Percentiles rank a stretch among this genome's conserved stretches.
These are phyloP conservation scores for Dasypolia templi DNA, from an alignment of 2,888 invertebrate species.

Conservation along the genomic window DNA sequence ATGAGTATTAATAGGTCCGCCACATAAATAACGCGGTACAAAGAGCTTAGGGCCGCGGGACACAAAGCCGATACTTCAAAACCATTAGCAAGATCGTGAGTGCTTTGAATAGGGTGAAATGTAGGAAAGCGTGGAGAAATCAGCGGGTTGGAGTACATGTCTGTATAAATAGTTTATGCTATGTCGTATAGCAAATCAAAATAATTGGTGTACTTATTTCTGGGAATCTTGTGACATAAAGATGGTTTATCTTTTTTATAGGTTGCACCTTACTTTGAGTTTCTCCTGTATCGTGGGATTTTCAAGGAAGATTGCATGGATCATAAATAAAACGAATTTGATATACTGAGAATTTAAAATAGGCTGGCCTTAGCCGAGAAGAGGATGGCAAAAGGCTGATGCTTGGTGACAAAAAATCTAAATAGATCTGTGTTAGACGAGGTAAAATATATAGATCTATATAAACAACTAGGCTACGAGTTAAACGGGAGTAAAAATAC, in stretches of 20 bases:
- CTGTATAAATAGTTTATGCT: constrained; percentile 46
- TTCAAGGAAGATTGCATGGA: not conserved
- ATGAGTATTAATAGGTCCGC: constrained; percentile 80
- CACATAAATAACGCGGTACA: constrained; percentile 79
- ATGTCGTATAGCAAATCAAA: constrained; percentile 41
- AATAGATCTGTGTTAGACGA: not conserved
- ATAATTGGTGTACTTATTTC: constrained; percentile 28
- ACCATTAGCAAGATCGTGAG: constrained; percentile 76
- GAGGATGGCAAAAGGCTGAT: not conserved
- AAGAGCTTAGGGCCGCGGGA: constrained; percentile 72
- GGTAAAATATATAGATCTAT: not conserved
- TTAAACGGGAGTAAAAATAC: no score
- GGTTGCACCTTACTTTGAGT: not conserved
- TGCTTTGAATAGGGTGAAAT: constrained; percentile 59
- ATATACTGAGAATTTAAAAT: not conserved
- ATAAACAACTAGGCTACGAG: not conserved
- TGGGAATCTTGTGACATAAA: not conserved
- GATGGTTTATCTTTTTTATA: not conserved
- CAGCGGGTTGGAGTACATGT: not conserved
- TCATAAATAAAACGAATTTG: not conserved
- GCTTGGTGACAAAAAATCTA: not conserved
- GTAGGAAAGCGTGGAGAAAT: constrained; percentile 34
- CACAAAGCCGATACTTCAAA: constrained; percentile 83
- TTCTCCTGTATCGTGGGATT: not conserved
- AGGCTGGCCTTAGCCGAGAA: no score